A percentile compares a stretch with the other conserved stretches of the same genome.
These are phyloP conservation scores for Hylia prasina DNA, from an alignment of 2,113 vertebrate species.

Conservation along the genomic window DNA sequence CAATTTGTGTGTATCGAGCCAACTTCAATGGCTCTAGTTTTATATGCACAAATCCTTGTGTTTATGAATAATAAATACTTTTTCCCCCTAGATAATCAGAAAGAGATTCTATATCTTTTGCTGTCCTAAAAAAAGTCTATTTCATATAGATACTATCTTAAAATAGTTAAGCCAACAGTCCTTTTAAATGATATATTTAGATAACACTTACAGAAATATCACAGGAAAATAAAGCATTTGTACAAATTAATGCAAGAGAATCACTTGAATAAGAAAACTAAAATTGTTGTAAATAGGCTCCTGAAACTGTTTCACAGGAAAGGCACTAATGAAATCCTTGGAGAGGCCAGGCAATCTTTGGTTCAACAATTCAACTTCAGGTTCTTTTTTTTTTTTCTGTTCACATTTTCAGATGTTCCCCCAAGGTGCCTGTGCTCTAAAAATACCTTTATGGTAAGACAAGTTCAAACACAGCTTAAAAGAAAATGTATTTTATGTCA, in stretches of 20 bases:
- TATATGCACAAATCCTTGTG: not conserved
- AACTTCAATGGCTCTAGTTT: not conserved
- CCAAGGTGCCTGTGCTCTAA: constrained; percentile 6
- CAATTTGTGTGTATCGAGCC: not conserved
- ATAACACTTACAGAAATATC: not conserved
- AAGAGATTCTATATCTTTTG: not conserved
- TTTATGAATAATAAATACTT: constrained; percentile 20
- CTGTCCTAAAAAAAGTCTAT: not conserved
- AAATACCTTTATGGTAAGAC: constrained; percentile 10
- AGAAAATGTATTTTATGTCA: constrained; percentile 41
- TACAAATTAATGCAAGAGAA: constrained; percentile 2
- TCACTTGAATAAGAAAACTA: not conserved
- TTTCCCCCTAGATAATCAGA: not conserved
- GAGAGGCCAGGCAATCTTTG: constrained; percentile 20
- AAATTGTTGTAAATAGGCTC: constrained; percentile 19
- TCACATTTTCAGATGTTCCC: constrained; percentile 20
- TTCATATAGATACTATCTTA: not conserved
- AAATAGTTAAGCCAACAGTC: not conserved
- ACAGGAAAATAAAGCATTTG: not conserved
- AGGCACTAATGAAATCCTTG: constrained; percentile 52
- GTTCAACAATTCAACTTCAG: constrained; percentile 31
- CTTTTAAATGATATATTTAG: not conserved
- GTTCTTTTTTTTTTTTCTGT: not conserved
- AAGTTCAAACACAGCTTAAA: constrained; percentile 47
- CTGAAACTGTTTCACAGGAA: not conserved